phyloP scores from a whole-genome alignment of 2,113 vertebrate genomes.

The Entelurus aequoreus region DNA sequence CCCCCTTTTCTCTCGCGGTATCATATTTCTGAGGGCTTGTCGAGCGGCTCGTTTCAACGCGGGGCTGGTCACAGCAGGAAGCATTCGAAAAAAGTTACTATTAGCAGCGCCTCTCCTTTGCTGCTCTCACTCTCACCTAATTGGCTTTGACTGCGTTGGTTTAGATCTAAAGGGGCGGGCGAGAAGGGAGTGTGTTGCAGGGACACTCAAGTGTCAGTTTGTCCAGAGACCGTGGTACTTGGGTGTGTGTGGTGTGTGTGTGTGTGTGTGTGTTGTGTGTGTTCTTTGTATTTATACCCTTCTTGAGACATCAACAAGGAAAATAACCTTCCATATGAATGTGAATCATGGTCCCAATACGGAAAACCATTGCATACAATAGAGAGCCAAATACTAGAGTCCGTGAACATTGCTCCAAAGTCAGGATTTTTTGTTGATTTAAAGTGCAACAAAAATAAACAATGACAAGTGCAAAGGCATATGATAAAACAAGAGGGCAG shows the following conservation, averaged over 20 bases:
- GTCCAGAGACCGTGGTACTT: constrained; percentile 69
- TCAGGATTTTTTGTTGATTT: no score
- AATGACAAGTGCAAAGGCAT: no score
- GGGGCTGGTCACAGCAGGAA: constrained; percentile 77
- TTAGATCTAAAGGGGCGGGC: constrained; percentile 72
- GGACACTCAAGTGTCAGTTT: constrained; percentile 73
- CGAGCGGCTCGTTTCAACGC: constrained; percentile 77
- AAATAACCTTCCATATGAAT: no score
- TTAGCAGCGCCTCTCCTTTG: constrained; percentile 68
- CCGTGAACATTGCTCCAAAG: no score
- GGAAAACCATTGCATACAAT: no score
- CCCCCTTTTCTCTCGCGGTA: constrained; percentile 55
- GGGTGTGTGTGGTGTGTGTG: neutral
- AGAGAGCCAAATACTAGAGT: no score
- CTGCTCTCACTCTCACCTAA: constrained; percentile 77
- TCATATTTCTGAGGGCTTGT: constrained; percentile 75
- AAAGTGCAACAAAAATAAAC: no score
- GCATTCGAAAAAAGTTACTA: constrained; percentile 81
- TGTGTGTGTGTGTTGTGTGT: no score
- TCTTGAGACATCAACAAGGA: no score
- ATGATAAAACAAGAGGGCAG: no score
- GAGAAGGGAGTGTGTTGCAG: constrained; percentile 50
- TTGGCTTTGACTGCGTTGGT: constrained; percentile 80
- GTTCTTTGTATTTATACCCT: no score
- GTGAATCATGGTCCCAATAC: no score